Conservation (phyloP, 1,140 invertebrate genomes). For the Sinonovacula constricta region DNA sequence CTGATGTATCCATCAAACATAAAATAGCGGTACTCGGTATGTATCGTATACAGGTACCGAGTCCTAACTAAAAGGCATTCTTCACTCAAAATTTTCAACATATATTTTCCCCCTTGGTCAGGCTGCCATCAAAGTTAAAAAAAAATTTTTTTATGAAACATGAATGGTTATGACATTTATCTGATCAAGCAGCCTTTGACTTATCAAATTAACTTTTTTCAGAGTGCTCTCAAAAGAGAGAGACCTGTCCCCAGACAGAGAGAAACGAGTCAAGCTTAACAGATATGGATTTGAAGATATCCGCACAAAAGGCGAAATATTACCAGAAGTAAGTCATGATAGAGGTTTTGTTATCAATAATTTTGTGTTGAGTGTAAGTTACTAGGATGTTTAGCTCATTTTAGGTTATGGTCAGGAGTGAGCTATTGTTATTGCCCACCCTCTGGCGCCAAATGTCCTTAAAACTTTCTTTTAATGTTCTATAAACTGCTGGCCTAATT, state of each 20-base stretch:
- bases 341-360: neutral
- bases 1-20: too few relatives aligned
- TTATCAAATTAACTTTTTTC: neutral
- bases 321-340: conserved; percentile 38
- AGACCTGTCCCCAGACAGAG: conserved; percentile 26
- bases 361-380: neutral
- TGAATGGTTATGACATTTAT: neutral
- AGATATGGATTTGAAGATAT: conserved; percentile 52
- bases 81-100: neutral
- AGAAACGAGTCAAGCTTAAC: conserved; percentile 31
- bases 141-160: neutral
- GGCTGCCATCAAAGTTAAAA: neutral
- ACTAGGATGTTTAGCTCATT: neutral
- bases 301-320: conserved; percentile 49
- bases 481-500: too few relatives aligned
- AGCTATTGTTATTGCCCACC: too few relatives aligned
- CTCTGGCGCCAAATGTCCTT: too few relatives aligned
- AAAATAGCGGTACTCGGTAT: too few relatives aligned
- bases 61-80: too few relatives aligned
- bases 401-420: too few relatives aligned
- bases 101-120: neutral
- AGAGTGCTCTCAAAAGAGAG: conserved; percentile 33
- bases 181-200: neutral
- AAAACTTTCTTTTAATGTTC: too few relatives aligned
- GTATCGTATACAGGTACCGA: too few relatives aligned